Evolutionary conservation across 2,888 invertebrate genomes (phyloP), one percentile per base, ranked within the genome.

Genomic region (Andricus curvator): DNA sequence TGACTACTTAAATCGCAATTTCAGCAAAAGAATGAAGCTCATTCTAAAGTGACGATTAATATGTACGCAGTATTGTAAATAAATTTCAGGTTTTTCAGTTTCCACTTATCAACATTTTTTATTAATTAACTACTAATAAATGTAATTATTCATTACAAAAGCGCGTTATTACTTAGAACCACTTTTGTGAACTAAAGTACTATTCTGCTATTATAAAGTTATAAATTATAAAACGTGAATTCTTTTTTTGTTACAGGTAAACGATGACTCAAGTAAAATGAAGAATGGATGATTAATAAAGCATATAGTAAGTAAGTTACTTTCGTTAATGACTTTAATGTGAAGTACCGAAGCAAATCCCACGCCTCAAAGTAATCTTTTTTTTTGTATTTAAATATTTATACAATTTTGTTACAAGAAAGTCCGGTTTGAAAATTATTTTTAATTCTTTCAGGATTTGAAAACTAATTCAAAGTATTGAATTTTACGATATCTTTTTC

Each of bases 211-310:
- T 41, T 48, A 3, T 48, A 48, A 17, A 17, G 15, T 48, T 48
- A 48, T 48, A 17, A 48, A 48, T 48, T 15, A 56, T 56, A 56
- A 56, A 70, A 70, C 11, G 51, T 4, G 48, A 48, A 20, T 29
- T 37, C 25, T 78, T 67, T 22, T 85, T 79, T 66, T 81, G 66
- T 86, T 88, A 33, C 83, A 87, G 87, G 87, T 87, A 85, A 82
- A 80, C 22, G 15, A 81, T 29, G 25, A n/a, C 64, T n/a, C 17
- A n/a, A 37, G 17, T 33, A 9, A 20, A 51, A 51, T 29, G 68
- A 33, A 67, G 51, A 65, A 67, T 41, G 80, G 85, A 82, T 25
- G 25, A 62, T 56, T 17, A 62, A 25, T 25, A 0, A 29, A 17
- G 11, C 13, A 29, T 25, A 15, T 17, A 25, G 22, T n/a, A 13